A percentile compares a stretch with the other conserved stretches of the same genome.
Conservation (phyloP, 2,888 invertebrate genomes). For the Limnephilus auricula region DNA sequence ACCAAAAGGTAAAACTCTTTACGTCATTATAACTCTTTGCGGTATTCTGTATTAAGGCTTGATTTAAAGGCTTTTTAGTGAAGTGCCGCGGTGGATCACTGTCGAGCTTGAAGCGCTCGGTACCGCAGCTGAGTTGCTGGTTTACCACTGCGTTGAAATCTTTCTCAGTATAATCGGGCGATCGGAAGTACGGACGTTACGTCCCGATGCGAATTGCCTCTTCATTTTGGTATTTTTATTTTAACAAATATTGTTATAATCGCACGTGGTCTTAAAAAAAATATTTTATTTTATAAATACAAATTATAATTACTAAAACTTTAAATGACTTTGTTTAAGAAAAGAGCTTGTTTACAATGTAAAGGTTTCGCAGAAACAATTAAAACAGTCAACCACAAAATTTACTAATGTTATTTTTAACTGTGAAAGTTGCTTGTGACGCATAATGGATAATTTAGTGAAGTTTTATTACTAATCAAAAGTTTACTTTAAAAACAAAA, state of each 20-base stretch:
- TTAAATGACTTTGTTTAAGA: neutral
- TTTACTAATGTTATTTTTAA: neutral
- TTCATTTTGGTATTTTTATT: neutral
- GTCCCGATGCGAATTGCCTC: neutral
- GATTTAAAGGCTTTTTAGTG: no score
- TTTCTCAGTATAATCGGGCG: conserved; percentile 42
- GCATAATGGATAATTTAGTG: neutral
- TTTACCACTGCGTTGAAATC: conserved; percentile 38
- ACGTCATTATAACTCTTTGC: neutral
- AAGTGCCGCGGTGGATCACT: neutral
- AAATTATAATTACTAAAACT: neutral
- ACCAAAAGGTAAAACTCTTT: neutral
- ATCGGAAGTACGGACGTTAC: conserved; percentile 49
- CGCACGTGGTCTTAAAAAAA: neutral
- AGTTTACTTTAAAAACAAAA: neutral
- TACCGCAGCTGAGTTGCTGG: conserved; percentile 35
- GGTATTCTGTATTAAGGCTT: neutral
- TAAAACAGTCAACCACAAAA: neutral
- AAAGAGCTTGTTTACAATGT: neutral
- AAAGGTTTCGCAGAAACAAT: neutral
- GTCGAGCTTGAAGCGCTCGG: neutral
- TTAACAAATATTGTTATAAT: neutral
- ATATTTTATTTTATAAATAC: neutral
- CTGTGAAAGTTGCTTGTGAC: neutral
- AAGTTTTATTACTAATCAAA: neutral